Evolutionary conservation across 2,888 invertebrate species (phyloP).

Genomic region (Chrysolina oricalcia): DNA sequence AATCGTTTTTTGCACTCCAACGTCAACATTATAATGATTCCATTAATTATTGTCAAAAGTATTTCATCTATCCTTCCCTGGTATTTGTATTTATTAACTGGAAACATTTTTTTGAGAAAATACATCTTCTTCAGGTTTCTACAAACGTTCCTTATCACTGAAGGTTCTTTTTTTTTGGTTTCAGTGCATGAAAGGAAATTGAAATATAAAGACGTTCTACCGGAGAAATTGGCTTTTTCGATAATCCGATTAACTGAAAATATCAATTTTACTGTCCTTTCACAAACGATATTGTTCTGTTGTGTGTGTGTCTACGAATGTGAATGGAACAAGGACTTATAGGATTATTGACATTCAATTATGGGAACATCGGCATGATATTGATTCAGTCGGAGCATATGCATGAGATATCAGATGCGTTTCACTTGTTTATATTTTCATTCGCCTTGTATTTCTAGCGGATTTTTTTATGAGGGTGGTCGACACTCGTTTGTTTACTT

Average conservation of each 20-base stretch:
- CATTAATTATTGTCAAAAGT: too few species aligned
- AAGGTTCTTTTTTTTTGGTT: neutral
- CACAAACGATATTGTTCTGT: neutral
- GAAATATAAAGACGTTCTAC: neutral
- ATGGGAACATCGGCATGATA: constrained; percentile 12
- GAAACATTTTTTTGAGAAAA: too few species aligned
- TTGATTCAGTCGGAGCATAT: constrained; percentile 15
- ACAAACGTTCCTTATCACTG: neutral
- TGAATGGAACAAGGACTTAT: constrained; percentile 8
- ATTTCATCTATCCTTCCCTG: too few species aligned
- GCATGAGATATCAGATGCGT: neutral
- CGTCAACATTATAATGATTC: too few species aligned
- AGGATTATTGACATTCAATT: constrained; percentile 30
- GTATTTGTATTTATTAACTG: too few species aligned
- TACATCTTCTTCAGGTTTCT: neutral
- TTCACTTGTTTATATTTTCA: constrained; percentile 4
- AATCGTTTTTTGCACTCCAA: too few species aligned
- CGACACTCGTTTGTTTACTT: neutral
- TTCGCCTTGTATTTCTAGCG: neutral
- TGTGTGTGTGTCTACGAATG: constrained; percentile 3
- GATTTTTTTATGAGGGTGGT: neutral
- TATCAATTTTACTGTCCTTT: neutral
- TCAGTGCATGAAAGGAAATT: neutral
- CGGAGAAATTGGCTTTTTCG: neutral
- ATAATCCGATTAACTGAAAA: neutral